Base-by-base conservation (phyloP, 2,888 invertebrate genomes). In the Oligia strigilis region DNA sequence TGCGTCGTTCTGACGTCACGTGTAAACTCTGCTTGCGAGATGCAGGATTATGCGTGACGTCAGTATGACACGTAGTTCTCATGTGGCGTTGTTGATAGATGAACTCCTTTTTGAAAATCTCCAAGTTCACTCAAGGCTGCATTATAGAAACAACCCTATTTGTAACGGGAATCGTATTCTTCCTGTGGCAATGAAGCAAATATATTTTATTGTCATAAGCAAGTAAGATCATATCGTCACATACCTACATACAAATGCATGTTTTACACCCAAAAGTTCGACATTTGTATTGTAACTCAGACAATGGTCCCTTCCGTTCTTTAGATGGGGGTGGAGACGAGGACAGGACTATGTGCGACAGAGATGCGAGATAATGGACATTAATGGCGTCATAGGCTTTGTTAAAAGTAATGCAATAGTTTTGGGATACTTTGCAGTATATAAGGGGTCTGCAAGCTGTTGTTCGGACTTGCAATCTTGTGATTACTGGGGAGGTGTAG, bases 361-460 rank as follows among this genome's bases (percentile, higher is more conserved):
- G 93, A 87, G 94, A 93, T 73, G 87, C 80, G 62, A 87, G 87
- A 92, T 86, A 85, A 94, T 92, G 95, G 95, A 94, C 95, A 95
- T 93, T 94, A 94, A 95, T 94, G 93, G 94, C 93, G 93, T 93
- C 91, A 91, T 86, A 91, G 86, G 81, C 85, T 87, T 91, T 92
- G 90, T 90, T 89, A 81, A 87, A 88, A 91, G 75, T 89, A 85
- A 90, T 83, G 82, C 77, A 75, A 84, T 86, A 81, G 80, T 87
- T 81, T 84, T 79, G 77, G 58, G 78, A 81, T 82, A 88, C 49
- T 83, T 85, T 72, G 36, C 36, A 43, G 72, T 86, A 82, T 49
- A 78, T 87, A 89, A 77, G 82, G 82, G 80, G 71, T 62, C 5
- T 87, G 77, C 70, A 77, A 82, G 77, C 62, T 55, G 69, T 75